phyloP scores from a whole-genome alignment of 2,888 invertebrate species.

The Heliothis peltigera region DNA sequence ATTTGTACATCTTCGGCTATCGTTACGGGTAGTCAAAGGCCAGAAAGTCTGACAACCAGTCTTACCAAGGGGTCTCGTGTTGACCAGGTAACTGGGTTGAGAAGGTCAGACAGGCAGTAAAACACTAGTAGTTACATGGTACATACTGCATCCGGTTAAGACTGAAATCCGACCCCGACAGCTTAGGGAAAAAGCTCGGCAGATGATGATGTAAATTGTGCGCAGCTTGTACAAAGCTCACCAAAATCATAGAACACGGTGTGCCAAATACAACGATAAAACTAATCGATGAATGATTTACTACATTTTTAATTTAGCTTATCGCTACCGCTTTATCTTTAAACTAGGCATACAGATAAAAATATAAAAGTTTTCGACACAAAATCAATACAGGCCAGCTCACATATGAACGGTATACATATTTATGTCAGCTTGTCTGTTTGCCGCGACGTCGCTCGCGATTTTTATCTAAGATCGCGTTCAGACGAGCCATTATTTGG shows the following conservation, averaged over 20 bases:
- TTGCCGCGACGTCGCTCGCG: conserved; percentile 47
- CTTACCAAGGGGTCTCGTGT: too few species aligned
- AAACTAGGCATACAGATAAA: conserved; percentile 76
- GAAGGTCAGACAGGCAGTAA: too few species aligned
- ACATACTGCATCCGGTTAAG: too few species aligned
- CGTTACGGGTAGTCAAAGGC: too few species aligned
- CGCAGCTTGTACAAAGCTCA: neutral
- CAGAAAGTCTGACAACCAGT: too few species aligned
- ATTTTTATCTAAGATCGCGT: conserved; percentile 55
- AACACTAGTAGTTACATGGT: too few species aligned
- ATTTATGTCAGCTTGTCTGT: conserved; percentile 51
- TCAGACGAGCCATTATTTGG: conserved; percentile 30
- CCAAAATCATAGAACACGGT: conserved; percentile 4
- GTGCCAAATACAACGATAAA: conserved; percentile 62
- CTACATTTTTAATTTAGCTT: conserved; percentile 83
- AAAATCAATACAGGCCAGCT: conserved; percentile 78
- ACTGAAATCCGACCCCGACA: too few species aligned
- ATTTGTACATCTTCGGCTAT: too few species aligned
- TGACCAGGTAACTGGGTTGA: too few species aligned
- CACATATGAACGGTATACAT: conserved; percentile 51
- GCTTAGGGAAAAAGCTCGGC: too few species aligned
- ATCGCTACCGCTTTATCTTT: conserved; percentile 79
- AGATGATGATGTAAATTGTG: too few species aligned
- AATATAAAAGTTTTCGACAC: conserved; percentile 76
- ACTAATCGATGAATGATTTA: conserved; percentile 74